Evolutionary conservation across 2,888 invertebrate genomes (phyloP).

Genomic region (Hypselothyrea guttata): DNA sequence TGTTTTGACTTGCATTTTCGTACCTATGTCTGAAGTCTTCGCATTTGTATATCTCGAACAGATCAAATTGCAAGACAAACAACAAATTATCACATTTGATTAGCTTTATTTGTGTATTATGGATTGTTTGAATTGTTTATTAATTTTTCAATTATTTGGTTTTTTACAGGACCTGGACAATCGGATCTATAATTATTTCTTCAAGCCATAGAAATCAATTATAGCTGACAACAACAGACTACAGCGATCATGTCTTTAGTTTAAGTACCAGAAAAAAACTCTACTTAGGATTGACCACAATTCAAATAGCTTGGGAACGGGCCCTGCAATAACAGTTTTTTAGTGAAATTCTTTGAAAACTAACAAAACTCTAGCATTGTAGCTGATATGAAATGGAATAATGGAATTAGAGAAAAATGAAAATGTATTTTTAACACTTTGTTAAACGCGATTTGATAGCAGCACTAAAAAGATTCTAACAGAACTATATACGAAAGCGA

Average conservation of each 20-base stretch:
- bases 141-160: conserved; percentile 39
- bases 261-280: conserved; percentile 54
- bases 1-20: conserved; percentile 23
- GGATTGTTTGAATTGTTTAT: not conserved
- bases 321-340: conserved; percentile 50
- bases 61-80: conserved; percentile 21
- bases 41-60: conserved; percentile 34
- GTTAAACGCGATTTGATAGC: conserved; percentile 75
- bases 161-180: conserved; percentile 85
- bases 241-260: conserved; percentile 53
- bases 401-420: conserved; percentile 6
- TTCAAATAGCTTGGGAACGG: conserved; percentile 57
- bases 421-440: conserved; percentile 40
- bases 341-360: conserved; percentile 64
- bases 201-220: conserved; percentile 82
- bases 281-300: conserved; percentile 50
- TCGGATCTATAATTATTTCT: conserved; percentile 85
- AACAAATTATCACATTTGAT: conserved; percentile 45
- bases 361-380: conserved; percentile 46
- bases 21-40: conserved; percentile 29
- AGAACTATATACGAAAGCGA: conserved; percentile 62
- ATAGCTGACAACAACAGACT: conserved; percentile 64
- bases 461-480: conserved; percentile 65
- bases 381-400: conserved; percentile 37
- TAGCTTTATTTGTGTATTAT: conserved; percentile 67